Base-by-base conservation (phyloP, 2,888 invertebrate genomes). In the Torymus texanus region DNA sequence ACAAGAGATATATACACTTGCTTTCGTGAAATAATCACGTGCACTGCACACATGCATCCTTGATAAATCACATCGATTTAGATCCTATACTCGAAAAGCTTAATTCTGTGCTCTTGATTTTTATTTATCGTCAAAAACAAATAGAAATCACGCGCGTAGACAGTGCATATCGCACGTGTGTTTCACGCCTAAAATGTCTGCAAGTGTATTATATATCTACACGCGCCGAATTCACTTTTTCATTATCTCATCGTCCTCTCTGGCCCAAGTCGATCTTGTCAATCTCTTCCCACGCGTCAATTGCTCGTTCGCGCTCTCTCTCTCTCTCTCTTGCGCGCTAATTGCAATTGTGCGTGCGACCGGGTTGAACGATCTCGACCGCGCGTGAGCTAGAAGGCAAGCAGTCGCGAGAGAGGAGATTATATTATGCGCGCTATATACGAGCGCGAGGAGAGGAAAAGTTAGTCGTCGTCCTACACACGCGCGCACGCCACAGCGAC, bases 281-380 rank as follows among this genome's bases (percentile, higher is more conserved):
- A 12, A 50, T 51, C 76, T 65, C 68, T 80, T 80, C 77, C 80
- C 80, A 80, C 80, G 80, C 73, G 70, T 74, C 77, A 80, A 80
- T 79, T 72, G 55, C 63, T 67, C 67, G 53, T 13, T 18, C 70
- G 41, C 41, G 3, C 29, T 29, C 29, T 41, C 8, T 29, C 29
- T 29, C 29, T 29, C 29, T 41, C 41, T 41, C 56, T n/a, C 16
- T 8, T 41, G 56, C 41, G 41, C 13, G 62, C 58, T 80, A 77
- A 80, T 80, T 80, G 78, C 74, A 78, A 80, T 80, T 80, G 77
- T 77, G 74, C 71, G 71, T 78, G 70, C 56, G 53, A 24, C 14
- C 56, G 74, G 21, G 80, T 80, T 80, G 77, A 80, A 80, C 53
- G 77, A 75, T 80, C 77, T 77, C 74, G 2, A 3, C 62, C 11